Conservation (phyloP, 2,797 vertebrate species). For the Remorina albescens region DNA sequence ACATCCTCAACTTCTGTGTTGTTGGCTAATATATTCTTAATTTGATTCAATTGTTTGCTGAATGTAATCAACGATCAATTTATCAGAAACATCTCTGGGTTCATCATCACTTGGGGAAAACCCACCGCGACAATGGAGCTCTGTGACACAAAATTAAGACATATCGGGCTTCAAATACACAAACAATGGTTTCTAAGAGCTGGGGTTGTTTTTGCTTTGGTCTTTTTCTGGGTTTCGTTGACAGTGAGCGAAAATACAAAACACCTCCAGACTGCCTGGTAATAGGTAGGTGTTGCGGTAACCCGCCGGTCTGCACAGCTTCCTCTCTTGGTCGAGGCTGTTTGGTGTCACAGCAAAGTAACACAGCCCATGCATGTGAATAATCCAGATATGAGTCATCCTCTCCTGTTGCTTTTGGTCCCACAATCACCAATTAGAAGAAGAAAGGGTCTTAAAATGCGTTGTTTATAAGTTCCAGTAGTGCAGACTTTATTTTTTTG, state of each 20-base stretch:
- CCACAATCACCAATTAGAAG: slow-evolving; percentile 61
- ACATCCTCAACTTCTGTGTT: neutral
- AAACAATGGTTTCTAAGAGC: neutral
- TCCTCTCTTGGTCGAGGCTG: slow-evolving; percentile 38
- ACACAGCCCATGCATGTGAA: slow-evolving; percentile 33
- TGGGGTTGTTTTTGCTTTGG: neutral
- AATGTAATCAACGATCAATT: neutral
- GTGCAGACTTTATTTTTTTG: slow-evolving; percentile 65
- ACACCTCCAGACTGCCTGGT: slow-evolving; percentile 3
- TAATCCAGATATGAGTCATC: slow-evolving; percentile 57
- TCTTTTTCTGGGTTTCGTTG: neutral
- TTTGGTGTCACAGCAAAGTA: slow-evolving; percentile 34
- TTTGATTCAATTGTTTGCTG: neutral
- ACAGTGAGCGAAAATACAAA: neutral
- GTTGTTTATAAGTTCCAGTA: slow-evolving; percentile 52
- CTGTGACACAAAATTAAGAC: neutral
- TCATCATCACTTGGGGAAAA: neutral
- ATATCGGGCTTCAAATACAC: neutral
- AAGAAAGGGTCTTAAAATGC: slow-evolving; percentile 44
- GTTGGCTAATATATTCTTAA: neutral
- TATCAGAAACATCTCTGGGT: neutral
- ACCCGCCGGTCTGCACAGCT: slow-evolving; percentile 41
- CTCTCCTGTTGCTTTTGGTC: slow-evolving; percentile 18
- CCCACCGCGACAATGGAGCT: neutral
- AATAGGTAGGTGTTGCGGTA: slow-evolving; percentile 51